Percentiles rank a stretch among this genome's conserved stretches.
phyloP scores from a whole-genome alignment of 2,113 vertebrate genomes.

The Halichoeres trimaculatus region DNA sequence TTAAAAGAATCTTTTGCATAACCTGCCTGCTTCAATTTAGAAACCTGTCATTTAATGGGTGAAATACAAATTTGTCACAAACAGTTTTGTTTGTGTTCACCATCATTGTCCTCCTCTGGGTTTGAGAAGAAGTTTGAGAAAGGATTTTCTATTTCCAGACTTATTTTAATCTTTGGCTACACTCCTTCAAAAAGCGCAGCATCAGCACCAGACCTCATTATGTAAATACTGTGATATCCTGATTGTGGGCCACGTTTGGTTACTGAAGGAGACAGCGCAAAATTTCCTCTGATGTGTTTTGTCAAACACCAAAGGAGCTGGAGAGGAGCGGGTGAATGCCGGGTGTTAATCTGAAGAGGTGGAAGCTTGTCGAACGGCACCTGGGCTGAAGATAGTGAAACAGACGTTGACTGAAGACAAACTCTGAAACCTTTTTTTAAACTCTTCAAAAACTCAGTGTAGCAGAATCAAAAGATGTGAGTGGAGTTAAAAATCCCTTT shows the following conservation, averaged over 20 bases:
- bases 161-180: background rate
- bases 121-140: background rate
- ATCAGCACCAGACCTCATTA: background rate
- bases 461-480: slow-evolving; percentile 3
- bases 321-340: background rate
- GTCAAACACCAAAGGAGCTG: slow-evolving; percentile 12
- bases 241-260: slow-evolving; percentile 21
- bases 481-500: slow-evolving; percentile 27
- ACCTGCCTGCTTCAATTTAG: no score
- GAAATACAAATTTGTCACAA: no score
- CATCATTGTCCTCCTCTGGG: background rate
- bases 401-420: background rate
- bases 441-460: background rate
- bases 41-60: no score
- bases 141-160: background rate
- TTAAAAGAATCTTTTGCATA: no score
- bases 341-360: slow-evolving; percentile 28
- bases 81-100: no score
- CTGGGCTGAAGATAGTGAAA: background rate
- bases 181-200: background rate
- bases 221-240: slow-evolving; percentile 26
- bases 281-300: slow-evolving; percentile 25
- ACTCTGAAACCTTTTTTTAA: background rate
- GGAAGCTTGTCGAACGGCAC: slow-evolving; percentile 22
- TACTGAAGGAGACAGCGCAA: slow-evolving; percentile 5